Evolutionary conservation across 2,113 vertebrate species (phyloP).

Genomic region (Meles meles): DNA sequence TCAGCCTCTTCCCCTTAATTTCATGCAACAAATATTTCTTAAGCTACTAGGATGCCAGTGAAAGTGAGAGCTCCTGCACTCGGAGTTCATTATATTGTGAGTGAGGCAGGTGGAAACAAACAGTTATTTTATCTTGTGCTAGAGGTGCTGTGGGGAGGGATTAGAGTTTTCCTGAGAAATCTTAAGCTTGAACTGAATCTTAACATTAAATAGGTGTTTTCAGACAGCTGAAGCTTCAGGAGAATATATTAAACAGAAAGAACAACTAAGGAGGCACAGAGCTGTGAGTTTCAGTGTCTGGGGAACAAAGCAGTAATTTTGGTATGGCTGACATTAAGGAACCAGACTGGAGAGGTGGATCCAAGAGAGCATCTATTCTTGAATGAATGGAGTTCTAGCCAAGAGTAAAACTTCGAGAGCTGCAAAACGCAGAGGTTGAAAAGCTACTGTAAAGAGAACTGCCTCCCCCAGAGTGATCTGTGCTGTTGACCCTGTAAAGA

Average conservation of each 20-base stretch:
- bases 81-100: background rate
- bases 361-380: background rate
- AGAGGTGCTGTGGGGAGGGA: background rate
- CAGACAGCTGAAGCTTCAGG: background rate
- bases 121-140: background rate
- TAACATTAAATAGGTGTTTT: background rate
- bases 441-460: background rate
- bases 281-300: background rate
- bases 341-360: background rate
- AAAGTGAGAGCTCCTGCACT: background rate
- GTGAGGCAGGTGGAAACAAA: background rate
- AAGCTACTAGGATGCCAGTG: background rate
- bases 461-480: background rate
- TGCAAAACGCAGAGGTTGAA: conserved; percentile 9
- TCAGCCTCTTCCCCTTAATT: background rate
- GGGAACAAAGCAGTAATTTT: conserved; percentile 11
- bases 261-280: background rate
- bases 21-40: background rate
- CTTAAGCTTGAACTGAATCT: conserved; percentile 4
- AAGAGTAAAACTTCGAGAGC: background rate
- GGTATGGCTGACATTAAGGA: background rate
- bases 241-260: background rate
- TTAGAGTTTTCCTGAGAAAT: background rate
- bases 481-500: background rate
- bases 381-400: background rate